A percentile compares a stretch with the other conserved stretches of the same genome.
Conservation (phyloP, 2,113 vertebrate genomes). For the Sialia sialis region DNA sequence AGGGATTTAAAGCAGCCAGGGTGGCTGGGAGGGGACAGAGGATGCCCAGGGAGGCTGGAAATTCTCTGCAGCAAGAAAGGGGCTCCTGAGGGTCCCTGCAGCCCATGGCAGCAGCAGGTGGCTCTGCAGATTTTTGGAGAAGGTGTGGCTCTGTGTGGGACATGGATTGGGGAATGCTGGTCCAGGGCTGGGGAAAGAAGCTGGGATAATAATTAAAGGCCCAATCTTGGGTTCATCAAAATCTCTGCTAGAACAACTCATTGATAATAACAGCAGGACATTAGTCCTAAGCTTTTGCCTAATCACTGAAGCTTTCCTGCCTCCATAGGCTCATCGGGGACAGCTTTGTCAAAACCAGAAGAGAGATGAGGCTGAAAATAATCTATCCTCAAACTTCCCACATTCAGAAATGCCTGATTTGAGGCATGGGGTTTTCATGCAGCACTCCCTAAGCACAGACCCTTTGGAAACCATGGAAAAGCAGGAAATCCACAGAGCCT, state of each 20-base stretch:
- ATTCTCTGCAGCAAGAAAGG: neutral
- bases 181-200: neutral
- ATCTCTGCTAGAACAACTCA: neutral
- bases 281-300: neutral
- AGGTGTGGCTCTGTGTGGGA: neutral
- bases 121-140: neutral
- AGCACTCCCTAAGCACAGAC: neutral
- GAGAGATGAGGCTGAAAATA: slow-evolving; percentile 44
- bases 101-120: neutral
- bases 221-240: neutral
- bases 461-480: neutral
- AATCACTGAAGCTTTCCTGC: neutral
- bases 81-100: neutral
- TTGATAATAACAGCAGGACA: neutral
- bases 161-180: neutral
- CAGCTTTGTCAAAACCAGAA: neutral
- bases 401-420: slow-evolving; percentile 16
- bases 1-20: neutral
- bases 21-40: neutral
- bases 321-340: neutral
- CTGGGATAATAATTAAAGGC: neutral
- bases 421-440: neutral
- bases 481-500: neutral
- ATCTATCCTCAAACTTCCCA: slow-evolving; percentile 40
- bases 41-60: neutral